phyloP scores from a whole-genome alignment of 1,140 invertebrate genomes.

The Leptinotarsa texana region DNA sequence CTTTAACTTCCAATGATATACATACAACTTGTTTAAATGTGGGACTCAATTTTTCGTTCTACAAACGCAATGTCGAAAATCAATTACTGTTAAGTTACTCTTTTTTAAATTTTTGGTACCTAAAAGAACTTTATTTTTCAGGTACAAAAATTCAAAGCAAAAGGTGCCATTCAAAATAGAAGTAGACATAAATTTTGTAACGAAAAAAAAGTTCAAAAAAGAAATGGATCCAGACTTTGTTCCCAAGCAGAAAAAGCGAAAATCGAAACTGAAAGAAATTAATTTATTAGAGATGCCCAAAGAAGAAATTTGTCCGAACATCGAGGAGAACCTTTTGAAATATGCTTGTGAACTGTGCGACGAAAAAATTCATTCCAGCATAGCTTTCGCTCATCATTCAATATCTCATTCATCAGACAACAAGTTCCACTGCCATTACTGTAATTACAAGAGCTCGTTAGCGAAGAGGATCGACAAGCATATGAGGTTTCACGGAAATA shows the following conservation, averaged over 20 bases:
- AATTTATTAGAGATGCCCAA: background rate
- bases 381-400: constrained; percentile 44
- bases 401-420: constrained; percentile 48
- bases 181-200: background rate
- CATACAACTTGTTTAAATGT: too few relatives aligned
- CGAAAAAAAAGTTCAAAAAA: background rate
- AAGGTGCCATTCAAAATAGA: background rate
- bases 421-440: constrained; percentile 53
- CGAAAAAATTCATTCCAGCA: constrained; percentile 39
- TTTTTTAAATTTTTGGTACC: too few relatives aligned
- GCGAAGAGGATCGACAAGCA: constrained; percentile 53
- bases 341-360: constrained; percentile 46
- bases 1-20: too few relatives aligned
- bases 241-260: background rate
- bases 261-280: background rate
- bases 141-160: background rate
- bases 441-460: constrained; percentile 53
- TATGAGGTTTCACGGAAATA: constrained; percentile 49
- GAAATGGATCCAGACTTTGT: background rate
- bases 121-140: background rate
- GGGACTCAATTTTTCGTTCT: too few relatives aligned
- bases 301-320: background rate
- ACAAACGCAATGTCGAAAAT: too few relatives aligned
- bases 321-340: constrained; percentile 22
- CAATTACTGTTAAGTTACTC: background rate